Conservation (phyloP, 2,888 invertebrate genomes). For the Coenonympha arcania region DNA sequence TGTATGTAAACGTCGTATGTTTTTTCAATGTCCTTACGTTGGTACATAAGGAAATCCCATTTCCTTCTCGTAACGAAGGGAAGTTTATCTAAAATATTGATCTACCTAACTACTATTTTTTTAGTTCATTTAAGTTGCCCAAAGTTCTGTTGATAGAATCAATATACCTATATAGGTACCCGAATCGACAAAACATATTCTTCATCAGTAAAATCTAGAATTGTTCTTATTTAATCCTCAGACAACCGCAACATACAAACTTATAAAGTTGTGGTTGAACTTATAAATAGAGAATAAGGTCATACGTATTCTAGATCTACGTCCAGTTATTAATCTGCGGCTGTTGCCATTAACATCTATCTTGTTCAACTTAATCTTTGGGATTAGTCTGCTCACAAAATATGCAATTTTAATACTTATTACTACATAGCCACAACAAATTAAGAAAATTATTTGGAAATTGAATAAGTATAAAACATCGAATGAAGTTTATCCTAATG, state of each 20-base stretch:
- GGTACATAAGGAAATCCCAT: conserved; percentile 41
- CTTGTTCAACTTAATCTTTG: no score
- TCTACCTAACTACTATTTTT: conserved; percentile 21
- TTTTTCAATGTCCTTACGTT: conserved; percentile 15
- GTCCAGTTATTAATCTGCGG: no score
- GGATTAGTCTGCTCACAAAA: no score
- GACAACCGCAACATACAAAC: background rate
- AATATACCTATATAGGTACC: no score
- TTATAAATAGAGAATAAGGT: background rate
- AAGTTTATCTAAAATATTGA: conserved; percentile 58
- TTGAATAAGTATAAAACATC: no score
- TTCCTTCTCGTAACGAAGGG: conserved; percentile 48
- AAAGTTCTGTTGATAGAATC: no score
- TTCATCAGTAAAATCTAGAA: background rate
- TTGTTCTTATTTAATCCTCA: background rate
- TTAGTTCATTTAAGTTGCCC: no score
- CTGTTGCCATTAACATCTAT: no score
- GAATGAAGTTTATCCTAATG: background rate
- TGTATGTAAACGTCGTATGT: background rate
- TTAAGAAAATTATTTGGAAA: no score
- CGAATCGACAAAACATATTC: no score
- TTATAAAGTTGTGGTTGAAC: background rate
- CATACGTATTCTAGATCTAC: background rate
- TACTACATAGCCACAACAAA: no score
- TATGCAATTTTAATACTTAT: no score